Percentiles rank a stretch among this genome's conserved stretches.
These are phyloP conservation scores for Hydropsyche betteni DNA, from an alignment of 2,888 invertebrate species.

Conservation along the genomic window DNA sequence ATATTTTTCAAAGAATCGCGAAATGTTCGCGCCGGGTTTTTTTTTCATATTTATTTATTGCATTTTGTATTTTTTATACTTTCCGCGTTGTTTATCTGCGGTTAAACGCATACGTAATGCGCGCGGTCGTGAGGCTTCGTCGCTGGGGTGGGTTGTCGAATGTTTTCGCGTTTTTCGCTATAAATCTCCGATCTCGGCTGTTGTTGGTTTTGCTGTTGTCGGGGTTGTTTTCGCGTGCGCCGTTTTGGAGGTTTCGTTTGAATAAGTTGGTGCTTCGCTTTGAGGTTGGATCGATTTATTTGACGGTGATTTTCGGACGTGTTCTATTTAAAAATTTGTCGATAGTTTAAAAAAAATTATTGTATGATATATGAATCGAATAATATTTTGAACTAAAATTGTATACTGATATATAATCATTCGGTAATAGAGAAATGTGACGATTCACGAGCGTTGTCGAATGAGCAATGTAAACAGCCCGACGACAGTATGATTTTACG, in stretches of 20 bases:
- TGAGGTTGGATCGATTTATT: neutral
- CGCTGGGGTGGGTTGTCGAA: no score
- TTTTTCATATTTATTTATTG: constrained; percentile 18
- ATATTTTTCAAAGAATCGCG: constrained; percentile 33
- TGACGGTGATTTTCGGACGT: neutral
- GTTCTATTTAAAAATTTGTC: neutral
- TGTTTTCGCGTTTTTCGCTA: no score
- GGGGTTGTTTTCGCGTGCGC: no score
- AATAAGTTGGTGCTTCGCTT: neutral
- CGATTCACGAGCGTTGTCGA: neutral
- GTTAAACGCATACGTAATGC: constrained; percentile 18
- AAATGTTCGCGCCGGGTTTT: neutral
- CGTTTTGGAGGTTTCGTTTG: neutral
- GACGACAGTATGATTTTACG: neutral
- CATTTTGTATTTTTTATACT: no score
- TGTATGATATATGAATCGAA: no score
- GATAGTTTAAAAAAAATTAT: no score
- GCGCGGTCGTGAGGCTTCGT: neutral
- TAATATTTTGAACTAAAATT: no score
- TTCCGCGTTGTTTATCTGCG: neutral
- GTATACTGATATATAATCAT: neutral
- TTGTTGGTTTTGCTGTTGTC: neutral
- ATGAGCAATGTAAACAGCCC: constrained; percentile 8
- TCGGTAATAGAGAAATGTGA: neutral
- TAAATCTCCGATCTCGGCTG: no score